Conservation (phyloP, 2,113 vertebrate species). For the Erythrocercus mccallii region DNA sequence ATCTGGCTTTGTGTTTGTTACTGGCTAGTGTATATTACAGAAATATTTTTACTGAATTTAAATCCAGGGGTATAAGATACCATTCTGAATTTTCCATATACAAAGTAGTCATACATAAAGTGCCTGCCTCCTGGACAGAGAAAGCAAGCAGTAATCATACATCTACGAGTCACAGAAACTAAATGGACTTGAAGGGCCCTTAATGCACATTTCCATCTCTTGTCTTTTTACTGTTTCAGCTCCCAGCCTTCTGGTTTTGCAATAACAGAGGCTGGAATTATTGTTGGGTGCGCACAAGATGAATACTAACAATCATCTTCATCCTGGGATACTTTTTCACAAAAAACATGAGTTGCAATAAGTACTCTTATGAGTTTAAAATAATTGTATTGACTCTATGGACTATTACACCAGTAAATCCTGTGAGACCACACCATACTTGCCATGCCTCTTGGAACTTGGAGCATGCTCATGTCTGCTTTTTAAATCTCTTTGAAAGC, state of each 20-base stretch:
- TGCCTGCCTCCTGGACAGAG: neutral
- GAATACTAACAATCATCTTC: neutral
- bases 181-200: neutral
- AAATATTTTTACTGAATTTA: slow-evolving; percentile 1
- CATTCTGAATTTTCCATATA: neutral
- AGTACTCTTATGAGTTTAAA: neutral
- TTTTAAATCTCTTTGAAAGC: neutral
- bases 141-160: neutral
- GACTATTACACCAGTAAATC: neutral
- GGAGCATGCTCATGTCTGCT: neutral
- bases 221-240: neutral
- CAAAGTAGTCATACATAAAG: neutral
- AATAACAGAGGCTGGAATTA: neutral
- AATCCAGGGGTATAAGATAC: neutral
- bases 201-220: neutral
- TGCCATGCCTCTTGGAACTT: neutral
- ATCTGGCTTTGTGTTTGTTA: neutral
- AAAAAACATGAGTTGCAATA: neutral
- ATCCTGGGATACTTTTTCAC: neutral
- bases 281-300: neutral
- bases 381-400: neutral
- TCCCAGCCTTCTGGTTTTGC: neutral
- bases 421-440: neutral
- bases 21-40: neutral
- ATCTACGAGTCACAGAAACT: neutral